Conservation (phyloP, 1,140 invertebrate species). For the Euura lappo region DNA sequence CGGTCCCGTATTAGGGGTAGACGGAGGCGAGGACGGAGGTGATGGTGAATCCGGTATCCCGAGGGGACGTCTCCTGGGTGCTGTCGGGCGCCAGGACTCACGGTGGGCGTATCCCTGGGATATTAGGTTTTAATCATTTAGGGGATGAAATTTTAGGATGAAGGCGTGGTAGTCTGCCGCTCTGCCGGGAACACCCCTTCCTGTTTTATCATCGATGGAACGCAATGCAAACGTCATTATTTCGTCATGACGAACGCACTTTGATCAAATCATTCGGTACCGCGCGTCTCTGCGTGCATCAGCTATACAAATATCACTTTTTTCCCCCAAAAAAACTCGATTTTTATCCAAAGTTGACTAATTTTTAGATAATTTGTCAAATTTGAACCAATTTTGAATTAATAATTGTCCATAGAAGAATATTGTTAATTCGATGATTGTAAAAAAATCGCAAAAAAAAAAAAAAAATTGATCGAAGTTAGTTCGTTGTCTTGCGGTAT, state of each 20-base stretch:
- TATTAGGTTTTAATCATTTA: slow-evolving; percentile 7
- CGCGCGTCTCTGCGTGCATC: too few relatives aligned
- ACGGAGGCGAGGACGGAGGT: background rate
- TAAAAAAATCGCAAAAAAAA: too few relatives aligned
- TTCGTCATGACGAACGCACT: background rate
- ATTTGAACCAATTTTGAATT: background rate
- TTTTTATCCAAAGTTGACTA: background rate
- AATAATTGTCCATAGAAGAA: too few relatives aligned
- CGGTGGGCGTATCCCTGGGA: slow-evolving; percentile 1
- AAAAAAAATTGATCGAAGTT: too few relatives aligned
- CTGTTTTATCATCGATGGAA: slow-evolving; percentile 5
- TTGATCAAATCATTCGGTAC: background rate
- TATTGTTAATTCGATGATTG: too few relatives aligned
- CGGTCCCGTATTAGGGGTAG: background rate
- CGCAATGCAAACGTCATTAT: background rate
- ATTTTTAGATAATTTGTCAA: background rate
- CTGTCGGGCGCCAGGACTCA: slow-evolving; percentile 1
- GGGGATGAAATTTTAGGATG: slow-evolving; percentile 4
- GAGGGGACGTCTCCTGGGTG: slow-evolving; percentile 2
- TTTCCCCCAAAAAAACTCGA: background rate
- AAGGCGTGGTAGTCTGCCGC: slow-evolving; percentile 3
- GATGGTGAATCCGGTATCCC: background rate
- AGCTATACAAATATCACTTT: too few relatives aligned
- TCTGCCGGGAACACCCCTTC: slow-evolving; percentile 6
- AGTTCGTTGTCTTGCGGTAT: too few relatives aligned